A percentile compares a stretch with the other conserved stretches of the same genome.
These are phyloP conservation scores for Scaptomyza tumidula DNA, from an alignment of 2,888 invertebrate species.

Conservation along the genomic window DNA sequence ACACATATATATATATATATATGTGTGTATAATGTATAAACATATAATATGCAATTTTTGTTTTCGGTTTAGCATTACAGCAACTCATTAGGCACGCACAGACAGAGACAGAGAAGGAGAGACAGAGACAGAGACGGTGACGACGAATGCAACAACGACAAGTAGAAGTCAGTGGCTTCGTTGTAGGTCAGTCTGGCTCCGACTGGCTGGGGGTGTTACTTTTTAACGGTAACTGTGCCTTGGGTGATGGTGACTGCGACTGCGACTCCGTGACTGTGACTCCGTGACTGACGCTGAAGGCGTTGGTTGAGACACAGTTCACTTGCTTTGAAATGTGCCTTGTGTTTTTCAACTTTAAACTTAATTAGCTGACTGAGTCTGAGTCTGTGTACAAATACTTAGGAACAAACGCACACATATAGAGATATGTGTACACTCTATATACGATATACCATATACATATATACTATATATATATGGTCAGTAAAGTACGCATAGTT, in stretches of 20 bases:
- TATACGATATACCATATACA: background rate
- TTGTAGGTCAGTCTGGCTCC: constrained; percentile 19
- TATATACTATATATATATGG: background rate
- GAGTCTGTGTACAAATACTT: constrained; percentile 19
- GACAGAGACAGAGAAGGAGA: constrained; percentile 47
- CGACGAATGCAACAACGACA: background rate
- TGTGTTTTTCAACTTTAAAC: constrained; percentile 62
- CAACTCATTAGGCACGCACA: constrained; percentile 78
- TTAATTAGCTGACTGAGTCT: constrained; percentile 62
- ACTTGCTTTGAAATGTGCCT: constrained; percentile 28
- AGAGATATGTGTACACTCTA: background rate
- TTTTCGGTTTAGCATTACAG: constrained; percentile 65
- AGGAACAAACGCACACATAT: background rate
- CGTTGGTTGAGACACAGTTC: constrained; percentile 39
- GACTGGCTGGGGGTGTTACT: background rate
- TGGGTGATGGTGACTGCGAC: constrained; percentile 10
- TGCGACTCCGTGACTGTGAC: background rate
- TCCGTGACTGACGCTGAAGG: constrained; percentile 22
- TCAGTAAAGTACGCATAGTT: constrained; percentile 41
- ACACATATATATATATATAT: background rate
- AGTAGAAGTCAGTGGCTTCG: constrained; percentile 9
- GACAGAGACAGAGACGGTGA: constrained; percentile 1
- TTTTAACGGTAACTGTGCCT: constrained; percentile 12
- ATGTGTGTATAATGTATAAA: background rate
- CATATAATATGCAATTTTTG: constrained; percentile 38